Percentiles rank a stretch among this genome's conserved stretches.
Conservation (phyloP, 2,888 invertebrate species). For the Phyllotreta striolata region DNA sequence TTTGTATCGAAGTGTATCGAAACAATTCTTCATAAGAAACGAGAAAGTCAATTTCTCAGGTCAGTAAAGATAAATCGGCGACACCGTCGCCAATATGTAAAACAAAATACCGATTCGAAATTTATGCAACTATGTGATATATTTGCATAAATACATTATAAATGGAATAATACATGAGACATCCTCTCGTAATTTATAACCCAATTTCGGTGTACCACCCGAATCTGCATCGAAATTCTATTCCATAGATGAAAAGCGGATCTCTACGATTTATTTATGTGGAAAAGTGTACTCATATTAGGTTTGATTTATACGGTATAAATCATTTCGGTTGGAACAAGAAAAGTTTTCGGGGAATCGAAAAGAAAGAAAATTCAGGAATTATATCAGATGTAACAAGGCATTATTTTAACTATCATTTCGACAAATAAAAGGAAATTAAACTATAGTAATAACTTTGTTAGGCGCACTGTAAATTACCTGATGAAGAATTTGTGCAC, state of each 20-base stretch:
- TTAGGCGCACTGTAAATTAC: no score
- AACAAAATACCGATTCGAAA: slow-evolving; percentile 42
- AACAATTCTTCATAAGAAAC: no score
- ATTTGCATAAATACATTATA: slow-evolving; percentile 51
- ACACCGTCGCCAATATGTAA: slow-evolving; percentile 35
- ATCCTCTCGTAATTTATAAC: slow-evolving; percentile 46
- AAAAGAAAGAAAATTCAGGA: not conserved
- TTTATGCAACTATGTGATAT: slow-evolving; percentile 43
- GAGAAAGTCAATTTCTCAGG: no score
- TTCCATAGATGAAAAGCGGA: slow-evolving; percentile 31
- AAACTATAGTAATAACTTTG: no score
- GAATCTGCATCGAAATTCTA: slow-evolving; percentile 39
- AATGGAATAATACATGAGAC: slow-evolving; percentile 49
- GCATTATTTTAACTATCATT: no score
- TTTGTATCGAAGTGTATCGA: no score
- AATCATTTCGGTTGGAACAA: slow-evolving; percentile 14
- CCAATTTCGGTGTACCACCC: slow-evolving; percentile 45
- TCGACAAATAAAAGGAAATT: no score
- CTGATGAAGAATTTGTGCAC: no score
- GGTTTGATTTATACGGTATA: slow-evolving; percentile 29
- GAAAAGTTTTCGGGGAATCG: slow-evolving; percentile 1
- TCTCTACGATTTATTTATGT: slow-evolving; percentile 27
- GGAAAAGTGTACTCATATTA: slow-evolving; percentile 29
- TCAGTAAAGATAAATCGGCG: not conserved
- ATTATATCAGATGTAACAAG: no score